Conservation (phyloP, 2,888 invertebrate species). For the Ariolimax columbianus region DNA sequence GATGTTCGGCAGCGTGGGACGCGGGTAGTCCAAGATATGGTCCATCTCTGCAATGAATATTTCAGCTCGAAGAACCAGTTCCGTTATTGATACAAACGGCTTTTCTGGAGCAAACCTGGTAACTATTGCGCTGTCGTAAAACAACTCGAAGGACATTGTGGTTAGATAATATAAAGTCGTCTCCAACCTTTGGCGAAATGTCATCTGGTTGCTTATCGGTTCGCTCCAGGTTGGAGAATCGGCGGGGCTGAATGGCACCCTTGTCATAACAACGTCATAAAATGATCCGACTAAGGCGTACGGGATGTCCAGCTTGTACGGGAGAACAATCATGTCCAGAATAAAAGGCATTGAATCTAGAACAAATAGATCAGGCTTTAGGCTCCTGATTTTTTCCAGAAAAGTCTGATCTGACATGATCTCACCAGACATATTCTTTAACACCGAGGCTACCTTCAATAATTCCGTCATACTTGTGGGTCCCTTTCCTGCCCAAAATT, state of each 20-base stretch:
- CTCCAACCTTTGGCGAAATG: conserved; percentile 47
- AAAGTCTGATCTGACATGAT: conserved; percentile 37
- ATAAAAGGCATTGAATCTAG: conserved; percentile 47
- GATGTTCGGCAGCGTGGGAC: conserved; percentile 51
- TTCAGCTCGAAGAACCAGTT: neutral
- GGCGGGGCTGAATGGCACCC: conserved; percentile 51
- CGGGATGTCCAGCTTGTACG: conserved; percentile 51
- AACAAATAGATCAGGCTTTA: conserved; percentile 52
- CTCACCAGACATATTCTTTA: neutral
- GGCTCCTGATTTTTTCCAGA: conserved; percentile 26
- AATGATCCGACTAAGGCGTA: conserved; percentile 50
- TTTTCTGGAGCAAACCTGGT: conserved; percentile 11
- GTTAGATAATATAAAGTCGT: conserved; percentile 20
- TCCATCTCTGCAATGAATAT: conserved; percentile 4
- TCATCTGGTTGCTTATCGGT: conserved; percentile 37
- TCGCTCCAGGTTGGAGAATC: conserved; percentile 26
- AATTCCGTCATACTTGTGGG: neutral
- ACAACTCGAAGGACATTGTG: conserved; percentile 40
- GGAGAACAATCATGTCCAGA: conserved; percentile 50
- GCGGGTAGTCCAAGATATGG: conserved; percentile 58
- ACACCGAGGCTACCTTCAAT: neutral
- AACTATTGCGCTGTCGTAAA: conserved; percentile 25
- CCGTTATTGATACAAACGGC: neutral
- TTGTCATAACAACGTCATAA: conserved; percentile 34
- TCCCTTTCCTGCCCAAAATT: conserved; percentile 3